A percentile compares a stretch with the other conserved stretches of the same genome.
phyloP scores from a whole-genome alignment of 2,888 invertebrate species.

The Nezara viridula region DNA sequence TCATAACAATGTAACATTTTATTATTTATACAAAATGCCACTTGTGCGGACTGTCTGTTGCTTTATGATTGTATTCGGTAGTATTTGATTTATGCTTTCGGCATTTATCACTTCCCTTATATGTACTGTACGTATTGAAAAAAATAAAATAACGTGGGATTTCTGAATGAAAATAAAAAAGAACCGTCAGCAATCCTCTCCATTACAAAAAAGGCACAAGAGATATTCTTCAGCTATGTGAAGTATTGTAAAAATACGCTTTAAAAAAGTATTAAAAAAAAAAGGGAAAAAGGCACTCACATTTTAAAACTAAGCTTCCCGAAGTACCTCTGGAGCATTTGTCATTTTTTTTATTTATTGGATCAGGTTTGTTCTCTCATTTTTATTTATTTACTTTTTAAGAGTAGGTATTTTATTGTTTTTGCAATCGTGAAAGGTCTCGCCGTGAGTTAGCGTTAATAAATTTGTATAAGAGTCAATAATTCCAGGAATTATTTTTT shows the following conservation, averaged over 20 bases:
- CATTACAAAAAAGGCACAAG: conserved; percentile 38
- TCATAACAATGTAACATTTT: neutral
- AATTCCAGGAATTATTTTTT: neutral
- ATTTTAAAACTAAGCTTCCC: conserved; percentile 48
- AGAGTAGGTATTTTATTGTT: conserved; percentile 34
- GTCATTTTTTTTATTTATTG: conserved; percentile 34
- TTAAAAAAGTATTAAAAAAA: neutral
- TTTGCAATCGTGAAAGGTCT: neutral
- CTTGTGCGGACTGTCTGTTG: neutral
- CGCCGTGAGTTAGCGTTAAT: neutral
- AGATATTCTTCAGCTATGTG: conserved; percentile 58
- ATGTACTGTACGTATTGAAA: neutral
- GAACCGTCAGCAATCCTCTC: conserved; percentile 49
- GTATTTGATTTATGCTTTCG: no score
- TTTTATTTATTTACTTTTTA: conserved; percentile 16
- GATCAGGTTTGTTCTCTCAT: neutral
- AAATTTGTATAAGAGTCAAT: neutral
- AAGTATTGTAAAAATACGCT: conserved; percentile 53
- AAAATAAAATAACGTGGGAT: neutral
- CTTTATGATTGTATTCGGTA: neutral
- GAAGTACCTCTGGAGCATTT: conserved; percentile 48
- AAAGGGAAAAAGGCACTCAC: conserved; percentile 13
- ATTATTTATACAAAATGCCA: neutral
- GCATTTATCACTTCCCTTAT: neutral
- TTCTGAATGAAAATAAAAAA: conserved; percentile 30